A percentile compares a stretch with the other conserved stretches of the same genome.
Evolutionary conservation across 2,888 invertebrate genomes (phyloP).

Genomic region (Yponomeuta cagnagella): DNA sequence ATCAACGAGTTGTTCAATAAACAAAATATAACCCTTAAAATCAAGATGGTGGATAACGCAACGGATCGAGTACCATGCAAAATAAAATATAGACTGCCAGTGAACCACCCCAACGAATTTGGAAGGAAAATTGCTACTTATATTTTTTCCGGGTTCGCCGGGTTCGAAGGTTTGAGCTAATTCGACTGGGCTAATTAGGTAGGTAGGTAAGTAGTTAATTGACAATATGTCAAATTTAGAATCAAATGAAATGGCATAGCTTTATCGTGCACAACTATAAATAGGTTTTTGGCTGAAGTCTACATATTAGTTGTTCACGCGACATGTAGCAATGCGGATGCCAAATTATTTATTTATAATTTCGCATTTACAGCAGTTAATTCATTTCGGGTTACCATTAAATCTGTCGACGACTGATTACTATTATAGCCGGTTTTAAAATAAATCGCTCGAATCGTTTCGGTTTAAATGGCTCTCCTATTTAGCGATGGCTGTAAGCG

Average conservation of each 20-base stretch:
- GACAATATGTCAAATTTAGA: conserved; percentile 7
- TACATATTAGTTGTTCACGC: conserved; percentile 7
- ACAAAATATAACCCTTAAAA: too few species aligned
- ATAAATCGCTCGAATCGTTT: conserved; percentile 1
- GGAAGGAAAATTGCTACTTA: too few species aligned
- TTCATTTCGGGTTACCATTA: conserved; percentile 4
- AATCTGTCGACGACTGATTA: conserved; percentile 6
- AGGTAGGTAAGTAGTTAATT: too few species aligned
- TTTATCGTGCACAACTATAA: conserved; percentile 11
- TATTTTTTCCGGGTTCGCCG: too few species aligned
- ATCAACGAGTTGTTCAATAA: too few species aligned
- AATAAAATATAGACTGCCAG: too few species aligned
- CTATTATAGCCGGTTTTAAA: neutral
- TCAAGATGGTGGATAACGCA: too few species aligned
- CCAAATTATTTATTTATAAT: conserved; percentile 5
- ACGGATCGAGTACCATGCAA: too few species aligned
- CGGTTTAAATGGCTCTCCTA: conserved; percentile 5
- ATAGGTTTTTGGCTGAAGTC: conserved; percentile 11
- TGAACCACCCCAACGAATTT: too few species aligned
- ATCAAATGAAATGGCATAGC: conserved; percentile 10
- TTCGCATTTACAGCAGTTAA: conserved; percentile 5
- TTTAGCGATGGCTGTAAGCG: conserved; percentile 31
- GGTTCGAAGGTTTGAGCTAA: too few species aligned
- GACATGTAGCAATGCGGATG: conserved; percentile 10
- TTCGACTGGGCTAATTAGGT: too few species aligned